Conservation (phyloP, 2,888 invertebrate genomes). For the Pyrochroa serraticornis region DNA sequence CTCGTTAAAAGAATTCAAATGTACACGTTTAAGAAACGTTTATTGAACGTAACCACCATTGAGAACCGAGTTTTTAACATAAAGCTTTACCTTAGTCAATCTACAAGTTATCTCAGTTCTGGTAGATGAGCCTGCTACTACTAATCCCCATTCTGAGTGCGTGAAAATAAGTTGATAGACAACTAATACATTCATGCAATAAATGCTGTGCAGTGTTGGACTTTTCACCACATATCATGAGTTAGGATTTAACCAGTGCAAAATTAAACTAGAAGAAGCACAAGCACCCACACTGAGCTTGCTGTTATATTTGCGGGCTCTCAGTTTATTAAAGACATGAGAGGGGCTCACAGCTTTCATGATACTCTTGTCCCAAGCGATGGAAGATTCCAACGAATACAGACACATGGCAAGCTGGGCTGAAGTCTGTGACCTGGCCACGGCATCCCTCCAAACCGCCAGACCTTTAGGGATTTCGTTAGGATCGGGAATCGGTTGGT, state of each 20-base stretch:
- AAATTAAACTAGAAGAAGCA: constrained; percentile 48
- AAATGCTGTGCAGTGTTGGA: no score
- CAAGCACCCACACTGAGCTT: constrained; percentile 60
- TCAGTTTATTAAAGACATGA: constrained; percentile 57
- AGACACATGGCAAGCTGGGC: constrained; percentile 91
- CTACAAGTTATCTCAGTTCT: no score
- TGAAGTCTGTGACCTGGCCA: constrained; percentile 81
- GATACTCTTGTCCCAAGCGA: constrained; percentile 99
- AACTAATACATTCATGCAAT: no score
- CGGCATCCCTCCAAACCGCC: constrained; percentile 88
- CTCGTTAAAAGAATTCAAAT: no score
- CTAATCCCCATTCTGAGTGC: no score
- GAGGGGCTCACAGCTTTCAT: constrained; percentile 94
- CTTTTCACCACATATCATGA: constrained; percentile 15
- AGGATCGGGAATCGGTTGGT: constrained; percentile 36
- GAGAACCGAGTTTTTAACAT: no score
- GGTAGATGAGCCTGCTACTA: no score
- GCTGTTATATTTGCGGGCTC: constrained; percentile 60
- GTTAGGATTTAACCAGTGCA: constrained; percentile 1
- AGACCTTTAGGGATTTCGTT: constrained; percentile 78
- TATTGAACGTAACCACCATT: no score
- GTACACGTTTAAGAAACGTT: no score
- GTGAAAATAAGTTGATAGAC: no score
- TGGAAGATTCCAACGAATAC: constrained; percentile 87
- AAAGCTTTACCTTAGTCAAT: no score